Percentiles rank a stretch among this genome's conserved stretches.
Evolutionary conservation across 2,797 vertebrate species (phyloP).

Genomic region (Pogoniulus pusillus): DNA sequence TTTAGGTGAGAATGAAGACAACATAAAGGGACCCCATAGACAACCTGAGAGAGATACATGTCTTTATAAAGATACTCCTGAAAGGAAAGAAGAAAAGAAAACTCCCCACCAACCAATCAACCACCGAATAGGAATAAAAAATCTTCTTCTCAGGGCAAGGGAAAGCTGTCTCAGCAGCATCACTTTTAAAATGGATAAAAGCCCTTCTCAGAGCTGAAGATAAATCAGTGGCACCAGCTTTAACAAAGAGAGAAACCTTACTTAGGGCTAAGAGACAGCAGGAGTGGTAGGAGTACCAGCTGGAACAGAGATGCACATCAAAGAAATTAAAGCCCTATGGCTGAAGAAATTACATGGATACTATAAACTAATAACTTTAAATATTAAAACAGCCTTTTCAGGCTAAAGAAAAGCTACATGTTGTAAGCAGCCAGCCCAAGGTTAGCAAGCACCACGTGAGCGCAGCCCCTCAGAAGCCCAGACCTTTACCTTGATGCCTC

Average conservation of each 20-base stretch:
- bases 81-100: background rate
- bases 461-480: slow-evolving; percentile 36
- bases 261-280: slow-evolving; percentile 74
- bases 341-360: slow-evolving; percentile 75
- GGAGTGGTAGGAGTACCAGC: slow-evolving; percentile 67
- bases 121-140: slow-evolving; percentile 26
- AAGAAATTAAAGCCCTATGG: slow-evolving; percentile 75
- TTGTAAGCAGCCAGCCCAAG: slow-evolving; percentile 71
- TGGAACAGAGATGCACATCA: slow-evolving; percentile 75
- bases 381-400: slow-evolving; percentile 77
- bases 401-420: slow-evolving; percentile 63
- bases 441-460: slow-evolving; percentile 67
- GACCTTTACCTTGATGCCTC: slow-evolving; percentile 57
- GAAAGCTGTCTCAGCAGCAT: slow-evolving; percentile 39
- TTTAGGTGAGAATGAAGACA: rapidly evolving
- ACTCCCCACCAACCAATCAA: background rate
- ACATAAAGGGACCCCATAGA: background rate
- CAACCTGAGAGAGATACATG: background rate
- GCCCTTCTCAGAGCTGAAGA: slow-evolving; percentile 48
- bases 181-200: slow-evolving; percentile 65
- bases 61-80: background rate
- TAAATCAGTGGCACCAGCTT: slow-evolving; percentile 62
- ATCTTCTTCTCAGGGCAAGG: slow-evolving; percentile 9
- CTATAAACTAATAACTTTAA: slow-evolving; percentile 79
- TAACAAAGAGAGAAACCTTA: slow-evolving; percentile 72